phyloP scores from a whole-genome alignment of 2,113 vertebrate genomes.

The Pygoscelis adeliae region DNA sequence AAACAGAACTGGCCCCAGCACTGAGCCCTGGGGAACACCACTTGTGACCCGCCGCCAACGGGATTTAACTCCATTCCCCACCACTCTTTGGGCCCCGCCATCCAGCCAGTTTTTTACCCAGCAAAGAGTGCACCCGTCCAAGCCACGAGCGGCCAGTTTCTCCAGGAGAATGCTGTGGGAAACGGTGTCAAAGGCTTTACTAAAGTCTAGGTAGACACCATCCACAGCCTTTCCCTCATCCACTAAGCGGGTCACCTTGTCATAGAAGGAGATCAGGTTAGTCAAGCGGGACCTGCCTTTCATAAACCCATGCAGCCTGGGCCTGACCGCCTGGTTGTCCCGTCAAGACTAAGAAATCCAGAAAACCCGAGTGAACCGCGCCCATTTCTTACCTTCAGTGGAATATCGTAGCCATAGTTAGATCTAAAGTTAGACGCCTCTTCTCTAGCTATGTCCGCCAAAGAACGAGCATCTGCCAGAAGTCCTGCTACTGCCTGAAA shows the following conservation, averaged over 20 bases:
- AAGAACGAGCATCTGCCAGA: constrained; percentile 92
- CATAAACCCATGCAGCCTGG: background rate
- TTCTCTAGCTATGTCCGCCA: constrained; percentile 94
- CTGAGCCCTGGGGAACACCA: background rate
- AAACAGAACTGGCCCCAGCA: background rate
- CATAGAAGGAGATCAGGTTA: background rate
- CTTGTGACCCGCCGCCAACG: background rate
- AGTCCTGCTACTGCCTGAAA: constrained; percentile 92
- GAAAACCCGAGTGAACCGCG: background rate
- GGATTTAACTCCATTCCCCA: no score
- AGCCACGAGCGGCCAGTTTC: background rate
- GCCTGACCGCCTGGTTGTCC: background rate
- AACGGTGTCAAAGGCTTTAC: background rate
- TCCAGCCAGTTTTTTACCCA: background rate
- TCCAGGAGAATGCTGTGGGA: background rate
- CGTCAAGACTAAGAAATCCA: background rate
- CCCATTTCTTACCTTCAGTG: constrained; percentile 83
- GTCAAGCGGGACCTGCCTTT: background rate
- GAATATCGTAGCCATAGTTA: constrained; percentile 96
- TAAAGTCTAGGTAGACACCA: background rate
- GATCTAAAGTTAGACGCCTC: constrained; percentile 97
- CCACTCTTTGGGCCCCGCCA: no score
- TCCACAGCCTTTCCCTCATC: background rate
- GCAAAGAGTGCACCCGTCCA: background rate
- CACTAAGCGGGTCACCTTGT: background rate